phyloP scores from a whole-genome alignment of 2,113 vertebrate genomes.

The Alethe castanea region DNA sequence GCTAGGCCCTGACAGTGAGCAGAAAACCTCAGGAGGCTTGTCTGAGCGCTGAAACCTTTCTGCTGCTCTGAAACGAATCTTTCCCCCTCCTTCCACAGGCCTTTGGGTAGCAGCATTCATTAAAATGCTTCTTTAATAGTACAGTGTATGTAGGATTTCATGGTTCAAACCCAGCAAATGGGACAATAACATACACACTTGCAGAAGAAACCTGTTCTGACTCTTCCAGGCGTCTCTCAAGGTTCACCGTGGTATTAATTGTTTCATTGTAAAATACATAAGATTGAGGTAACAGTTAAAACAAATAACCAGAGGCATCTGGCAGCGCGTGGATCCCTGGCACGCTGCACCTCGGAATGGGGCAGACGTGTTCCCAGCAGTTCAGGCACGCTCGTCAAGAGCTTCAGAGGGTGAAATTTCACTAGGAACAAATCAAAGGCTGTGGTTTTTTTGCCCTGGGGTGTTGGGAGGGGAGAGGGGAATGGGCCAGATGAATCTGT shows the following conservation, averaged over 20 bases:
- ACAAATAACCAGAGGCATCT: conserved; percentile 45
- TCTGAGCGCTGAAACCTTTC: background rate
- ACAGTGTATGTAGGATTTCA: background rate
- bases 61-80: background rate
- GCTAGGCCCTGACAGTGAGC: background rate
- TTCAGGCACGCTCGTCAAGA: background rate
- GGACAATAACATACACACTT: background rate
- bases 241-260: background rate
- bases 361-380: conserved; percentile 44
- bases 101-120: background rate
- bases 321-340: conserved; percentile 16
- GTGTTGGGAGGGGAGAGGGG: background rate
- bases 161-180: background rate
- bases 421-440: conserved; percentile 7
- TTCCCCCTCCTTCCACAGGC: conserved; percentile 2
- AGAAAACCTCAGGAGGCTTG: background rate
- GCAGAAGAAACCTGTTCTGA: background rate
- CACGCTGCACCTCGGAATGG: background rate
- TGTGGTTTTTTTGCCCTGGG: background rate
- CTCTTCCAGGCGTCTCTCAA: background rate
- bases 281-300: conserved; percentile 59
- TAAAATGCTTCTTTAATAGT: conserved; percentile 3
- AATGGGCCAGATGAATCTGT: background rate
- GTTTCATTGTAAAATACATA: conserved; percentile 29
- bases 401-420: conserved; percentile 42